Conservation (phyloP, 2,797 vertebrate species). For the Ficedula albicollis region DNA sequence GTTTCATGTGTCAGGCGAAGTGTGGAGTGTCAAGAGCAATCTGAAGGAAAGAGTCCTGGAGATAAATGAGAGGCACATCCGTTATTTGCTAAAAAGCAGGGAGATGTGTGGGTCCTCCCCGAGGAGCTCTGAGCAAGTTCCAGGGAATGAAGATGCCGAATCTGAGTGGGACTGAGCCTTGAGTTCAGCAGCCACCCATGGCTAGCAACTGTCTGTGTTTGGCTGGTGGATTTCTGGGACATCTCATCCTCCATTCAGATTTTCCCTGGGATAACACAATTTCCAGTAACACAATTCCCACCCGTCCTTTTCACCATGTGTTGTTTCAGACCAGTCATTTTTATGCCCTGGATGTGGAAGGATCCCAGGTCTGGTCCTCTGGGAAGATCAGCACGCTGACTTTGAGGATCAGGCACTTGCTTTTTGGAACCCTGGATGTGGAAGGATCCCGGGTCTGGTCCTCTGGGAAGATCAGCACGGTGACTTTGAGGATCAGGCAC, state of each 20-base stretch:
- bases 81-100: neutral
- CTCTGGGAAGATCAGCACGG: accelerated
- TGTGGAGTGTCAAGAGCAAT: constrained; percentile 59
- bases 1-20: constrained; percentile 48
- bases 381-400: accelerated
- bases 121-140: neutral
- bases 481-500: neutral
- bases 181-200: neutral
- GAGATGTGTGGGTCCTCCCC: neutral
- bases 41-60: constrained; percentile 3
- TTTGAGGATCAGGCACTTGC: neutral
- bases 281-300: too few species aligned
- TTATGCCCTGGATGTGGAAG: neutral
- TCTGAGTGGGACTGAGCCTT: neutral
- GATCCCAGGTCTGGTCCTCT: neutral
- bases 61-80: constrained; percentile 22
- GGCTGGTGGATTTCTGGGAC: neutral
- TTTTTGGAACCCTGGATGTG: neutral
- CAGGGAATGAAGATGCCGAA: neutral
- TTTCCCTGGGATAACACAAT: neutral
- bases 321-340: neutral
- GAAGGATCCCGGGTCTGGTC: neutral
- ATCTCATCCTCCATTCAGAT: neutral
- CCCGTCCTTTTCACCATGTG: accelerated
- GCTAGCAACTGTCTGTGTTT: neutral